Evolutionary conservation across 2,113 vertebrate genomes (phyloP).

Genomic region (Neolamprologus tretocephalus): DNA sequence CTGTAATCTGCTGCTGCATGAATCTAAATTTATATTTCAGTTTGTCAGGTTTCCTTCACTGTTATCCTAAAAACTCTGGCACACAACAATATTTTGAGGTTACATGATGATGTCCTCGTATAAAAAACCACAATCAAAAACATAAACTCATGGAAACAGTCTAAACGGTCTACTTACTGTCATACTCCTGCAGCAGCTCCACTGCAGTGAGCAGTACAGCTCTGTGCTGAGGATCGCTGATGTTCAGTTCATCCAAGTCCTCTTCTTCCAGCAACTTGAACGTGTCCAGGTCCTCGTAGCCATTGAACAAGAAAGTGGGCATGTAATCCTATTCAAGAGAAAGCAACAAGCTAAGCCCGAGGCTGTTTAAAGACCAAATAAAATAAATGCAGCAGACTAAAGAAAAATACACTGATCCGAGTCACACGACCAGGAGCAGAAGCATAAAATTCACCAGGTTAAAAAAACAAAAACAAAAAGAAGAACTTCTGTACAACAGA

Average conservation of each 20-base stretch:
- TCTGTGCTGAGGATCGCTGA: conserved; percentile 90
- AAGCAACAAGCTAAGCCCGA: not conserved
- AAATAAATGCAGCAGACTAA: not conserved
- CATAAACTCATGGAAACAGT: not conserved
- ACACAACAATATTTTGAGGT: not conserved
- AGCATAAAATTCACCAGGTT: not conserved
- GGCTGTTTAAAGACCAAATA: not conserved
- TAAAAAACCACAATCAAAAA: not conserved
- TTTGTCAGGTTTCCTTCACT: not conserved
- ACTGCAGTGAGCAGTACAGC: conserved; percentile 92
- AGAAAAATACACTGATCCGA: not conserved
- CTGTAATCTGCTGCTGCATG: not conserved
- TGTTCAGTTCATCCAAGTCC: conserved; percentile 95
- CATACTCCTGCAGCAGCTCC: conserved; percentile 93
- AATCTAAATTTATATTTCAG: not conserved
- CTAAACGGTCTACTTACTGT: conserved; percentile 75
- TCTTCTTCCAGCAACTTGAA: conserved; percentile 97
- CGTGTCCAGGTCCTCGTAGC: conserved; percentile 96
- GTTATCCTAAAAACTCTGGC: not conserved
- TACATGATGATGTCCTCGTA: not conserved
- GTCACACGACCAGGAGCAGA: not conserved
- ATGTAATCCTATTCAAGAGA: conserved; percentile 83
- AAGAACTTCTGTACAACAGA: not conserved
- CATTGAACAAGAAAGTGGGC: conserved; percentile 97
- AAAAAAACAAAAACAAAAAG: not conserved